Percentiles rank a stretch among this genome's conserved stretches.
These are phyloP conservation scores for Lepus timidus DNA, from an alignment of 2,113 vertebrate species.

Conservation along the genomic window DNA sequence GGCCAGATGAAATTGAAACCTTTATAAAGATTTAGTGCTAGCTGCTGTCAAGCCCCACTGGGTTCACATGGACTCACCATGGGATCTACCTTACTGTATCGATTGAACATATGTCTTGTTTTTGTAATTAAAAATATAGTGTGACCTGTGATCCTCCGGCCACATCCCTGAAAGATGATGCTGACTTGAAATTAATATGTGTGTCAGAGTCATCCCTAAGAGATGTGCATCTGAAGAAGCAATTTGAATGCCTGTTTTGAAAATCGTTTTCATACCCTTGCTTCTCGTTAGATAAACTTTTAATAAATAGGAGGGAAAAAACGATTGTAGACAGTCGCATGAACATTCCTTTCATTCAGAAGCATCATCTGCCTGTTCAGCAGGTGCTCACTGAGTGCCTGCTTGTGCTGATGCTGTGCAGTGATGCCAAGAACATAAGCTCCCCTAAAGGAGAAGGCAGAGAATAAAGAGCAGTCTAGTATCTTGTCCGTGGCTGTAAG, in stretches of 20 bases:
- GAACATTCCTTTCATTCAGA: conserved; percentile 1
- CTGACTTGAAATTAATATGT: conserved; percentile 43
- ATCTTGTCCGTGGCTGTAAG: not conserved
- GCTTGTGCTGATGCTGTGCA: not conserved
- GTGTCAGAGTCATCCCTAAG: conserved; percentile 9
- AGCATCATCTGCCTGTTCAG: not conserved
- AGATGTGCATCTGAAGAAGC: not conserved
- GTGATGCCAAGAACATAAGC: not conserved
- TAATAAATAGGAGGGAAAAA: not conserved
- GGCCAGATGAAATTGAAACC: conserved; percentile 55
- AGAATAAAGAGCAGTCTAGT: not conserved
- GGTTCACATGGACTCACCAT: not conserved
- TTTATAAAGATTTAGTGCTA: conserved; percentile 58
- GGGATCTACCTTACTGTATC: not conserved
- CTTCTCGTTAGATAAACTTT: not conserved
- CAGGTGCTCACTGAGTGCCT: not conserved
- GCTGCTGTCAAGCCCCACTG: conserved; percentile 11
- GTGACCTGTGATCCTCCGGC: not conserved
- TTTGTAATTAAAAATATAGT: conserved; percentile 28
- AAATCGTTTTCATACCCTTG: not conserved
- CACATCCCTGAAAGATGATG: conserved; percentile 1
- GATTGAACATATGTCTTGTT: conserved; percentile 5
- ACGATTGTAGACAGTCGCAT: not conserved
- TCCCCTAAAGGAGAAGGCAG: not conserved
- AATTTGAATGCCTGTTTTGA: not conserved